Conservation (phyloP, 2,113 vertebrate genomes). For the Menidia beryllina region DNA sequence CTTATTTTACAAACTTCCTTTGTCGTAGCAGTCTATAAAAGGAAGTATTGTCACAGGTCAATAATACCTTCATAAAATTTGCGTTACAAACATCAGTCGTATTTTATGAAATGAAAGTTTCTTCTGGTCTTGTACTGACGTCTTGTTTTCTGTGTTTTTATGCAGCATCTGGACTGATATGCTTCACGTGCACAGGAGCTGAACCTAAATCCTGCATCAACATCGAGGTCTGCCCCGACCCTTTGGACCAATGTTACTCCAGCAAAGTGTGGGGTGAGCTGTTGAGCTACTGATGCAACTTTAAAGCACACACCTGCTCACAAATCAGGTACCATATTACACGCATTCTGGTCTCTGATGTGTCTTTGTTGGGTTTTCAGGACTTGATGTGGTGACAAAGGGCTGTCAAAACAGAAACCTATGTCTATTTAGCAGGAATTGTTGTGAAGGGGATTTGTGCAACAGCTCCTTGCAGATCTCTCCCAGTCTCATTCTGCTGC, state of each 20-base stretch:
- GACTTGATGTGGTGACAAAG: constrained; percentile 20
- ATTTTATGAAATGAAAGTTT: neutral
- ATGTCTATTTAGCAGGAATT: neutral
- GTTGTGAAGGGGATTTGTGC: constrained; percentile 66
- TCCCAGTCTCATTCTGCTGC: constrained; percentile 45
- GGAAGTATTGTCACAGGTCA: too few species aligned
- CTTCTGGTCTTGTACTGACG: neutral
- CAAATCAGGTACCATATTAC: too few species aligned
- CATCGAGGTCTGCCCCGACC: constrained; percentile 30
- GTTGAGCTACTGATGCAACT: too few species aligned
- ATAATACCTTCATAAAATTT: too few species aligned
- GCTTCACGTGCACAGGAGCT: constrained; percentile 42
- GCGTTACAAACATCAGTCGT: too few species aligned
- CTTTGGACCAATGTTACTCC: constrained; percentile 61
- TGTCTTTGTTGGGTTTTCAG: constrained; percentile 24
- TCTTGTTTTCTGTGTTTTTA: neutral
- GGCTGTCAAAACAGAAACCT: neutral
- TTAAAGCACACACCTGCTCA: too few species aligned
- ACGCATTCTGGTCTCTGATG: neutral
- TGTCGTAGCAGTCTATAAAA: too few species aligned
- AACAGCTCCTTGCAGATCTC: constrained; percentile 36
- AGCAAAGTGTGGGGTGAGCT: constrained; percentile 29
- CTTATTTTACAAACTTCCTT: too few species aligned
- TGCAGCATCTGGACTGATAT: constrained; percentile 62
- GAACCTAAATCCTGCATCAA: constrained; percentile 52